phyloP scores from a whole-genome alignment of 2,797 vertebrate genomes.

The Antennarius maculatus region DNA sequence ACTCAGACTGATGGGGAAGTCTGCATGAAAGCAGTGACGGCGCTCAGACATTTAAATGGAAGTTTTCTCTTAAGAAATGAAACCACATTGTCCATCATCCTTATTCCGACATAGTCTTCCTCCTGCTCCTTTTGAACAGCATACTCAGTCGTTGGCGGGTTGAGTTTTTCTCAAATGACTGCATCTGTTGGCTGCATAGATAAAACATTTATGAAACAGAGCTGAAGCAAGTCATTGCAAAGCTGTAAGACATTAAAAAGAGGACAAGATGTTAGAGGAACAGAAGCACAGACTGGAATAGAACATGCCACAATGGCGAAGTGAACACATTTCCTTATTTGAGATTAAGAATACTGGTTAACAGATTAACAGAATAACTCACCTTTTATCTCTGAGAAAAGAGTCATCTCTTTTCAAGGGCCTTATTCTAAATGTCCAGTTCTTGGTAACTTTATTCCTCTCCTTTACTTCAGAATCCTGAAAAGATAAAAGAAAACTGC shows the following conservation, averaged over 20 bases:
- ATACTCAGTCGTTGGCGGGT: slow-evolving; percentile 55
- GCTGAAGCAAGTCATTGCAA: background rate
- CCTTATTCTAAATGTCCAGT: slow-evolving; percentile 59
- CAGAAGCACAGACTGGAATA: slow-evolving; percentile 29
- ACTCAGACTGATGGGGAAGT: slow-evolving; percentile 8
- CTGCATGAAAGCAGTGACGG: slow-evolving; percentile 17
- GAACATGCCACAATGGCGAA: slow-evolving; percentile 44
- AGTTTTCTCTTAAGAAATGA: slow-evolving; percentile 8
- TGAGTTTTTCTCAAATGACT: slow-evolving; percentile 47
- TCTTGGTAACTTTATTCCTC: slow-evolving; percentile 30
- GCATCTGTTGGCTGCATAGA: slow-evolving; percentile 64
- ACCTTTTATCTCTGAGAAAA: slow-evolving; percentile 45
- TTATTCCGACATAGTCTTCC: slow-evolving; percentile 42
- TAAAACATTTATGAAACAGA: slow-evolving; percentile 48
- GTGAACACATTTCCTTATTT: slow-evolving; percentile 17
- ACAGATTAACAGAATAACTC: slow-evolving; percentile 34
- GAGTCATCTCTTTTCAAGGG: slow-evolving; percentile 45
- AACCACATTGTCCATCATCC: slow-evolving; percentile 9
- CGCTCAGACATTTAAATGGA: background rate
- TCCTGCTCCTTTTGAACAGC: slow-evolving; percentile 63
- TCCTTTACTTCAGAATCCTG: slow-evolving; percentile 41
- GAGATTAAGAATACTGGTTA: slow-evolving; percentile 18
- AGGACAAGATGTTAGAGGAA: slow-evolving; percentile 39
- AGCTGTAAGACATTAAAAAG: slow-evolving; percentile 5
- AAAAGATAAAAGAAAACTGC: slow-evolving; percentile 17